These are phyloP conservation scores for Drosophila parvula DNA, from an alignment of 1,140 invertebrate species.

Conservation along the genomic window DNA sequence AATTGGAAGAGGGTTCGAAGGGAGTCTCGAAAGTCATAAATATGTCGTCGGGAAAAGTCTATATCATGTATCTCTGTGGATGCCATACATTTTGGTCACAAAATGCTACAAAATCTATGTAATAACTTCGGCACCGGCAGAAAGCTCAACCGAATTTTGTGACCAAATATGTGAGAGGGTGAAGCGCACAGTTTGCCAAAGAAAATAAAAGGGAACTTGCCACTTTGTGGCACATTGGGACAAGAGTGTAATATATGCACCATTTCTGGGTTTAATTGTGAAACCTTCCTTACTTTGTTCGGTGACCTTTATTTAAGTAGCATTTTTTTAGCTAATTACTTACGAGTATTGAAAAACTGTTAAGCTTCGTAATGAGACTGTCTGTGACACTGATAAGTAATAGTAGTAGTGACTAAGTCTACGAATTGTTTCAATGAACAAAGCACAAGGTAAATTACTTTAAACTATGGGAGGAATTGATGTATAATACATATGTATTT, in stretches of 20 bases:
- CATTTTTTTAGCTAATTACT: background rate
- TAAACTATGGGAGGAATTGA: too few species aligned
- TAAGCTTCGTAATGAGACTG: background rate
- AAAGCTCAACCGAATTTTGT: conserved; percentile 53
- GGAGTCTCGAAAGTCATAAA: conserved; percentile 62
- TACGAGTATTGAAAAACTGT: background rate
- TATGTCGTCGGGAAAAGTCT: conserved; percentile 74
- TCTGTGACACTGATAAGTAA: background rate
- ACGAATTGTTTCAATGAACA: background rate
- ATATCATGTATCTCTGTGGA: conserved; percentile 60
- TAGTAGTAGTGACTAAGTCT: background rate
- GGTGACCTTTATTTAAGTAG: background rate
- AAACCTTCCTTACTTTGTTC: background rate
- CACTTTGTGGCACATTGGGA: conserved; percentile 29
- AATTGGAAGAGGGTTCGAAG: conserved; percentile 19
- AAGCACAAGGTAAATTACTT: background rate
- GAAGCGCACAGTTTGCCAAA: background rate
- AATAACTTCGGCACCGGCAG: conserved; percentile 58
- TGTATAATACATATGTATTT: too few species aligned
- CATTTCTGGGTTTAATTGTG: background rate
- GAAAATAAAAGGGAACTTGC: conserved; percentile 2
- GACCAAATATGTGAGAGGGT: conserved; percentile 1
- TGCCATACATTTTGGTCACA: conserved; percentile 74
- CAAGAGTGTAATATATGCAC: conserved; percentile 2
- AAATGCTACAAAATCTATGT: conserved; percentile 81